Evolutionary conservation across 2,797 vertebrate genomes (phyloP), one percentile per base, ranked within the genome.

Genomic region (Cyclura pinguis): DNA sequence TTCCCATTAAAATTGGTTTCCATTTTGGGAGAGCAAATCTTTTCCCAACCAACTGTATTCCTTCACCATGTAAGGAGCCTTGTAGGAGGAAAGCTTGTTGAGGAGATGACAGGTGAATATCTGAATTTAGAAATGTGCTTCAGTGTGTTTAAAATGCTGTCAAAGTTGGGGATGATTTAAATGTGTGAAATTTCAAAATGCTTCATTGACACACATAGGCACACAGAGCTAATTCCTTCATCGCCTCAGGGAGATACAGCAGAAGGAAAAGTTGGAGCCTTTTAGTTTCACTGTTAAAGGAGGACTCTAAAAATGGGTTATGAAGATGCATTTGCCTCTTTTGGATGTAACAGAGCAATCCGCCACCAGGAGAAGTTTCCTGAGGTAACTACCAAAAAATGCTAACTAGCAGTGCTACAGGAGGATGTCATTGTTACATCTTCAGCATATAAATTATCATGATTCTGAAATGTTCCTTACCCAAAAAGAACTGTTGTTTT

Each of bases 141-240:
- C 94, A 94, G 87, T 95, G 95, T 94, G 92, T 96, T 96, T 96
- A 95, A 96, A 96, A 96, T 96, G 94, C 96, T 96, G 96, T 95
- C 96, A 95, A 96, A 95, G 95, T 96, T 29, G 0, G 93, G 42
- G 95, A 95, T 27, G 0, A 95, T 96, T 96, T 96, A 94, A 96
- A 96, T 95, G 96, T 96, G 96, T 95, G 95, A 96, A 94, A 96
- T 96, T 96, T 96, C 95, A 96, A 88, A 96, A 96, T 95, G 95
- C 93, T 95, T 96, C 96, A 95, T 94, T 95, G 96, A 96, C 96
- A 96, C 95, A 96, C 96, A 88, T 52, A 96, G 95, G 95, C 95
- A 95, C 95, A 95, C 94, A 94, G 92, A 87, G 72, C 95, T 96
- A 95, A 96, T 95, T 95, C 93, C 90, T 96, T 94, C 95, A 93